Percentiles rank a stretch among this genome's conserved stretches.
Evolutionary conservation across 2,888 invertebrate genomes (phyloP).

Genomic region (Helobdella robusta): DNA sequence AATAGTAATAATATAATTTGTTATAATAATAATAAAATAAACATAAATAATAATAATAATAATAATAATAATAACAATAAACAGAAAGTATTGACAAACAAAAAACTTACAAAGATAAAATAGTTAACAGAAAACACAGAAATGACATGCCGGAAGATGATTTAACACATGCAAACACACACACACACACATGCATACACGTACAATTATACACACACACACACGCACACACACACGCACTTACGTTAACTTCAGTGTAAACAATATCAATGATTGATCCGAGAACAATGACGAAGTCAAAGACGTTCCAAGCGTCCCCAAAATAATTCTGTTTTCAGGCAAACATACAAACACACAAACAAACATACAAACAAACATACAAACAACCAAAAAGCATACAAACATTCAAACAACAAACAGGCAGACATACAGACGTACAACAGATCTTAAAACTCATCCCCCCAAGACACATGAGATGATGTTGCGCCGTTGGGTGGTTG

Average conservation of each 20-base stretch:
- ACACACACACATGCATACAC: not conserved
- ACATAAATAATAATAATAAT: slow-evolving; percentile 1
- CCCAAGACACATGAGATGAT: too few relatives aligned
- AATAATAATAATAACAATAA: not conserved
- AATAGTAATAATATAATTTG: too few relatives aligned
- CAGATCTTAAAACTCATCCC: too few relatives aligned
- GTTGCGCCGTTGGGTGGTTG: too few relatives aligned
- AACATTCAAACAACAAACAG: too few relatives aligned
- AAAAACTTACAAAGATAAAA: not conserved
- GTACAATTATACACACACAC: too few relatives aligned
- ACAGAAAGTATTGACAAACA: not conserved
- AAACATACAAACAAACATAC: too few relatives aligned
- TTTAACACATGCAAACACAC: not conserved
- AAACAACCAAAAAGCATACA: too few relatives aligned
- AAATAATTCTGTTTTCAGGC: slow-evolving; percentile 50
- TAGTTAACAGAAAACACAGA: not conserved
- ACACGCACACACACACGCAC: slow-evolving; percentile 45
- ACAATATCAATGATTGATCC: slow-evolving; percentile 56
- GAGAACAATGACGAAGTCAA: slow-evolving; percentile 51
- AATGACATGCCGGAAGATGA: not conserved
- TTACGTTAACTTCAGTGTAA: slow-evolving; percentile 87
- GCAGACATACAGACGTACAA: too few relatives aligned
- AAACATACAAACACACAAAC: too few relatives aligned
- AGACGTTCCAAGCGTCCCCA: slow-evolving; percentile 51
- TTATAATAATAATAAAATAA: too few relatives aligned